Percentiles rank a stretch among this genome's conserved stretches.
phyloP scores from a whole-genome alignment of 2,888 invertebrate genomes.

The Orchestes rusci region DNA sequence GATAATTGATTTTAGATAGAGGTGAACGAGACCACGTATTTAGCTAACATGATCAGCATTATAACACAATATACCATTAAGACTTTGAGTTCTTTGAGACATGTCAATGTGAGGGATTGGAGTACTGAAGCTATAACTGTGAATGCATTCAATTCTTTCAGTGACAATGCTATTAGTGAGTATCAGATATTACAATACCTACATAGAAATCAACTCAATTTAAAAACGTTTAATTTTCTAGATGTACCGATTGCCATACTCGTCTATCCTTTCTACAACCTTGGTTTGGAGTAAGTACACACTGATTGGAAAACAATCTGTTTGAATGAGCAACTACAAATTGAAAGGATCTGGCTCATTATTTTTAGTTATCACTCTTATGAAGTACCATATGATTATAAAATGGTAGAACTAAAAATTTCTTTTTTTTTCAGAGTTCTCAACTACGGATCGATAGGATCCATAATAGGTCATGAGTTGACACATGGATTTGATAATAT shows the following conservation, averaged over 20 bases:
- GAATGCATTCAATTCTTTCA: slow-evolving; percentile 74
- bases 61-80: slow-evolving; percentile 50
- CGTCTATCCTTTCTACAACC: slow-evolving; percentile 76
- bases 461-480: slow-evolving; percentile 68
- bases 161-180: slow-evolving; percentile 76
- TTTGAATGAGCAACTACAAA: too few species aligned
- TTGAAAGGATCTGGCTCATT: too few species aligned
- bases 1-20: slow-evolving; percentile 42
- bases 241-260: slow-evolving; percentile 79
- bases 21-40: slow-evolving; percentile 52
- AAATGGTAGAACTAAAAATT: too few species aligned
- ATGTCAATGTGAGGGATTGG: slow-evolving; percentile 58
- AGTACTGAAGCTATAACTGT: slow-evolving; percentile 71
- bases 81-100: slow-evolving; percentile 50
- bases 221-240: slow-evolving; percentile 39
- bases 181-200: background rate
- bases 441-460: slow-evolving; percentile 76
- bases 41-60: slow-evolving; percentile 64
- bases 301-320: too few species aligned
- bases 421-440: too few species aligned
- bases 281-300: slow-evolving; percentile 74
- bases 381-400: too few species aligned
- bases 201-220: slow-evolving; percentile 1
- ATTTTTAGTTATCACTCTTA: too few species aligned
- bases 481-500: slow-evolving; percentile 55